Percentiles rank a stretch among this genome's conserved stretches.
Evolutionary conservation across 64 coral and sea anemone genomes (phyloP).

Genomic region (Montipora efflorescens): DNA sequence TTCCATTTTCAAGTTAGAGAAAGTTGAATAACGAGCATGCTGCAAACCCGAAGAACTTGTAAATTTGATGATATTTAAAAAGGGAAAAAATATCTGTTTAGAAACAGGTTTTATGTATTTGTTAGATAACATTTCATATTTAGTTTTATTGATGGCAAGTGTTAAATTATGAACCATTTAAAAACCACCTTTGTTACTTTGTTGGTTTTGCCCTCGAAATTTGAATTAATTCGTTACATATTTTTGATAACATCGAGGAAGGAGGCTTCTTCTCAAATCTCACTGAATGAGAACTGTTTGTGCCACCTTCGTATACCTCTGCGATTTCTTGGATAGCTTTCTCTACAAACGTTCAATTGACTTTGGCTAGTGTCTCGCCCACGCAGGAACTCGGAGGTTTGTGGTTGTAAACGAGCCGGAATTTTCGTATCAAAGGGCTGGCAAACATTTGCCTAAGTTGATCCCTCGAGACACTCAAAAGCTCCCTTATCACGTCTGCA

Average conservation of each 20-base stretch:
- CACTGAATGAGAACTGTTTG: not conserved
- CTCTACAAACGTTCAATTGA: not conserved
- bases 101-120: not conserved
- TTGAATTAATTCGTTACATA: not conserved
- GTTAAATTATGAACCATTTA: not conserved
- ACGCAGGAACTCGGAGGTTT: conserved; percentile 24
- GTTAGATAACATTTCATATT: not conserved
- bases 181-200: not conserved
- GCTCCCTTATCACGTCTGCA: not conserved
- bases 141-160: not conserved
- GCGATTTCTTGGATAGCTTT: not conserved
- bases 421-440: not conserved
- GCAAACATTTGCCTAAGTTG: too few relatives aligned
- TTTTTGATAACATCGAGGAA: not conserved
- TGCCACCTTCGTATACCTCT: not conserved
- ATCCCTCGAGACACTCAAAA: too few relatives aligned
- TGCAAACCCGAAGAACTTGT: not conserved
- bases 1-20: not conserved
- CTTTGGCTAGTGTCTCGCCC: not conserved
- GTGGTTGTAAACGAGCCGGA: conserved; percentile 53
- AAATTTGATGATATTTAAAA: not conserved
- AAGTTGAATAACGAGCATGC: not conserved
- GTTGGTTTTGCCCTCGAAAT: not conserved
- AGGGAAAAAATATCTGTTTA: not conserved
- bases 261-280: not conserved